Percentiles rank a stretch among this genome's conserved stretches.
Evolutionary conservation across 2,113 vertebrate genomes (phyloP).

Genomic region (rabbit (Oryctolagus cuniculus)): mOryCun1.1 NC_091437.1:27223001-27223500

Average conservation of each 20-base stretch:
- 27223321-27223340: background rate
- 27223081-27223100: too few species aligned
- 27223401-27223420: background rate
- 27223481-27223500: background rate
- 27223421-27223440: background rate
- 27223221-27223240: background rate
- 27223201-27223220: too few species aligned
- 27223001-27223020: too few species aligned
- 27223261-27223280: background rate
- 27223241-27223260: background rate
- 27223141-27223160: too few species aligned
- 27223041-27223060: too few species aligned
- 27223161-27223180: too few species aligned
- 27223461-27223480: background rate
- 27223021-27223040: too few species aligned
- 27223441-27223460: background rate
- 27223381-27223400: background rate
- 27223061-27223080: too few species aligned
- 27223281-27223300: background rate
- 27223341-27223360: background rate
- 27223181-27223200: too few species aligned
- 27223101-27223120: too few species aligned
- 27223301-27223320: background rate
- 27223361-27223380: background rate
- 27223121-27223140: too few species aligned